Evolutionary conservation across 1,140 invertebrate species (phyloP).

Genomic region (Berghia stephanieae): DNA sequence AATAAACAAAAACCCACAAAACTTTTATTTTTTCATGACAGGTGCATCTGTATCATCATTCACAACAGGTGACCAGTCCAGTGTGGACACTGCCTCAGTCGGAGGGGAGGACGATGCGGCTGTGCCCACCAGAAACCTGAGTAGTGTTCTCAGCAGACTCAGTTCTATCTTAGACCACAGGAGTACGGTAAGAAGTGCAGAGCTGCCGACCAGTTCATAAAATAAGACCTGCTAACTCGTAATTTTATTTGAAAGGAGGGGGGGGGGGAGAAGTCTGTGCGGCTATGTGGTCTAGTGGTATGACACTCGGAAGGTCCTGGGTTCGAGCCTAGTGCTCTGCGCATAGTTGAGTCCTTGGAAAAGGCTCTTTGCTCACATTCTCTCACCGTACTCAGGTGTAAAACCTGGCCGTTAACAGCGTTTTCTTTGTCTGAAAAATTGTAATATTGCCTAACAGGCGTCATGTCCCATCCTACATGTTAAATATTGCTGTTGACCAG

Average conservation of each 20-base stretch:
- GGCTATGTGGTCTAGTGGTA: no score
- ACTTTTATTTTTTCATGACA: background rate
- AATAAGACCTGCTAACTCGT: background rate
- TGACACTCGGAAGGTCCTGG: no score
- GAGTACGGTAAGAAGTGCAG: slow-evolving; percentile 45
- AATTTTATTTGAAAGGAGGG: slow-evolving; percentile 4
- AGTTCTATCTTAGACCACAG: slow-evolving; percentile 58
- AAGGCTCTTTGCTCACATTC: no score
- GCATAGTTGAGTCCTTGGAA: no score
- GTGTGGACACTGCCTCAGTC: slow-evolving; percentile 16
- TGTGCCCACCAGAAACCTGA: slow-evolving; percentile 46
- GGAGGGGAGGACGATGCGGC: slow-evolving; percentile 26
- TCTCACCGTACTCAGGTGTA: no score
- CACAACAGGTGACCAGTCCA: slow-evolving; percentile 7
- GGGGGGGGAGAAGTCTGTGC: no score
- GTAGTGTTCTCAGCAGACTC: slow-evolving; percentile 56
- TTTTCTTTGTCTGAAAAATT: no score
- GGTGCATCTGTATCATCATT: background rate
- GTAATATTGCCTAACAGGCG: no score
- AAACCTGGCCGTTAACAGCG: no score
- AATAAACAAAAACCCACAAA: background rate
- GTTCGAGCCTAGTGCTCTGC: no score
- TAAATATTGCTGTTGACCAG: no score
- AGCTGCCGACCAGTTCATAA: background rate
- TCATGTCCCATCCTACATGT: no score